Evolutionary conservation across 2,113 vertebrate species (phyloP), one percentile per base, ranked within the genome.

Genomic region (Pelodiscus sinensis): DNA sequence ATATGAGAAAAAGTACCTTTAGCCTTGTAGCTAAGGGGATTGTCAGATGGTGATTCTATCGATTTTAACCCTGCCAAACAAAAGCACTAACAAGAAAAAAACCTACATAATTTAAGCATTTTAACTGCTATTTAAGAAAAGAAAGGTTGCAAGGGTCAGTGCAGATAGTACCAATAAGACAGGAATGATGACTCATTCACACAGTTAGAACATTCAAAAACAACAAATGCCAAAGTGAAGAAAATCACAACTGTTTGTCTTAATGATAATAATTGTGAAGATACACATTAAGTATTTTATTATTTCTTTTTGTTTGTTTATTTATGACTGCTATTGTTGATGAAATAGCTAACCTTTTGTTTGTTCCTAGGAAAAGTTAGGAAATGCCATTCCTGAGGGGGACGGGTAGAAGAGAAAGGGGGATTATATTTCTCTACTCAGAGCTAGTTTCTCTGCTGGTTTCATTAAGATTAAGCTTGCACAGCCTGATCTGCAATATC

Each of bases 381-480:
- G 57, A 84, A 75, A 73, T 88, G 77, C 15, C 50, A 79, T 87
- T 83, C 29, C 50, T 82, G 73, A 12, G 1, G 10, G 90, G 57
- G 44, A 6, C 73, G 82, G 52, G 11, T 9, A 15, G 65, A 11
- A 62, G 68, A 91, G 44, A 44, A 44, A 44, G 13, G 6, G 18
- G 78, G 3, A 2, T 27, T 8, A 52, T 57, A 71, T 82, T 10
- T 86, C 84, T 81, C 52, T 80, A 88, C 25, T 90, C 38, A 68
- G 95, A 88, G 24, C 5, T 44, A 44, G 44, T 44, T 38, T 89
- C 82, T 84, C 71, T 88, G 87, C 35, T 80, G 62, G 87, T 38
- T 95, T 96, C 81, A 86, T 96, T 95, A 92, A 90, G 57, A 62
- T 90, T 94, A 92, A 96, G 60, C 29, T 87, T 55, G 38, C 62